phyloP scores from a whole-genome alignment of 1,140 invertebrate species.

The Papilio polyxenes region DNA sequence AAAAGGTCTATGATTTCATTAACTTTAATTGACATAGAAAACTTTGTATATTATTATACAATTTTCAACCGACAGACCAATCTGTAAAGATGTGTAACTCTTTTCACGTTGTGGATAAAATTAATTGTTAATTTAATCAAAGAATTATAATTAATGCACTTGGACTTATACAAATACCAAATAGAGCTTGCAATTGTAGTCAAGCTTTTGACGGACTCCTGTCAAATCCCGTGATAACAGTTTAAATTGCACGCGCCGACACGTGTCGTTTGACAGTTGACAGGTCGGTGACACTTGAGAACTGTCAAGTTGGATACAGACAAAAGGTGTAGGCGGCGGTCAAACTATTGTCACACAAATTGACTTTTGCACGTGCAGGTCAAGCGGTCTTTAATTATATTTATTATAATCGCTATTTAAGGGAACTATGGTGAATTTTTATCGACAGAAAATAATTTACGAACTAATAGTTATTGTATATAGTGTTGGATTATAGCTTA shows the following conservation, averaged over 20 bases:
- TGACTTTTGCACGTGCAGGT: conserved; percentile 51
- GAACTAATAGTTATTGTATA: too few species aligned
- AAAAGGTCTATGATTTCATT: too few species aligned
- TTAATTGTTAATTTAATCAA: neutral
- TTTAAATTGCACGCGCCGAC: conserved; percentile 63
- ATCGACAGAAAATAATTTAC: neutral
- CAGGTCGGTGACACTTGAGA: conserved; percentile 47
- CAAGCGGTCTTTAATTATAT: conserved; percentile 40
- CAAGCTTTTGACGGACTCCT: conserved; percentile 52
- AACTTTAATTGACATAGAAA: too few species aligned
- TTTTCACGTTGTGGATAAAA: neutral
- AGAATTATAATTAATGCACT: conserved; percentile 29
- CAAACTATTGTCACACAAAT: conserved; percentile 54
- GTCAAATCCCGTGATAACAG: conserved; percentile 61
- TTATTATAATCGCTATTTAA: conserved; percentile 32
- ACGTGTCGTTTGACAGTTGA: conserved; percentile 68
- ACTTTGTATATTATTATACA: too few species aligned
- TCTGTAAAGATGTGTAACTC: too few species aligned
- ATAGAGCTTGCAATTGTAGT: conserved; percentile 2
- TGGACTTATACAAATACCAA: conserved; percentile 35
- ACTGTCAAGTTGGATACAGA: conserved; percentile 55
- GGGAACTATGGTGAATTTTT: neutral
- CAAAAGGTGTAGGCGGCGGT: conserved; percentile 47
- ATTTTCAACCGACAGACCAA: too few species aligned
- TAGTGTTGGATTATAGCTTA: too few species aligned